These are phyloP conservation scores for Eupristina koningsbergeri DNA, from an alignment of 1,140 invertebrate genomes.

Conservation along the genomic window DNA sequence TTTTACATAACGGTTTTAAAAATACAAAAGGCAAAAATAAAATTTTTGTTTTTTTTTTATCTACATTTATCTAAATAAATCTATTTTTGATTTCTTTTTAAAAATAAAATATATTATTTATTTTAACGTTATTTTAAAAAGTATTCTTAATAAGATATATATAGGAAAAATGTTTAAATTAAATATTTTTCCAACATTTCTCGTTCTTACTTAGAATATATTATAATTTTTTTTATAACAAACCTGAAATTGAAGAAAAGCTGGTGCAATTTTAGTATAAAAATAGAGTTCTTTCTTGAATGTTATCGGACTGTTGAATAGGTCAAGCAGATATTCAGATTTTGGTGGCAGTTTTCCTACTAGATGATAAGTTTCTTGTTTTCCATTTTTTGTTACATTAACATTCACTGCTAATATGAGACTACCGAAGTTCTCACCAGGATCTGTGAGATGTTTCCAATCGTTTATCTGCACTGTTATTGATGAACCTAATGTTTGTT, in stretches of 20 bases:
- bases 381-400: slow-evolving; percentile 55
- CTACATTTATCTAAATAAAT: no score
- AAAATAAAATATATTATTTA: no score
- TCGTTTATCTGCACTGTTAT: slow-evolving; percentile 57
- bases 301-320: slow-evolving; percentile 76
- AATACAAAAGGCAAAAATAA: no score
- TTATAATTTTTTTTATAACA: neutral
- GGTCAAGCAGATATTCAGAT: slow-evolving; percentile 73
- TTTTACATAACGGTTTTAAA: no score
- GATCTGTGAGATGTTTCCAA: slow-evolving; percentile 72
- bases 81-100: no score
- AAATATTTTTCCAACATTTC: no score
- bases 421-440: slow-evolving; percentile 78
- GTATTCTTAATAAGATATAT: no score
- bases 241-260: slow-evolving; percentile 67
- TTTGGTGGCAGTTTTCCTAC: slow-evolving; percentile 77
- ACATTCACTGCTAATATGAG: slow-evolving; percentile 72
- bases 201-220: no score
- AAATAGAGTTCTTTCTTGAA: slow-evolving; percentile 76
- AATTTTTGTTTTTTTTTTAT: no score
- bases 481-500: slow-evolving; percentile 55
- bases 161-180: no score
- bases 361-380: slow-evolving; percentile 67
- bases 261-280: slow-evolving; percentile 73
- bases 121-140: no score